A percentile compares a stretch with the other conserved stretches of the same genome.
phyloP scores from a whole-genome alignment of 2,113 vertebrate species.

The Hassar affinis region DNA sequence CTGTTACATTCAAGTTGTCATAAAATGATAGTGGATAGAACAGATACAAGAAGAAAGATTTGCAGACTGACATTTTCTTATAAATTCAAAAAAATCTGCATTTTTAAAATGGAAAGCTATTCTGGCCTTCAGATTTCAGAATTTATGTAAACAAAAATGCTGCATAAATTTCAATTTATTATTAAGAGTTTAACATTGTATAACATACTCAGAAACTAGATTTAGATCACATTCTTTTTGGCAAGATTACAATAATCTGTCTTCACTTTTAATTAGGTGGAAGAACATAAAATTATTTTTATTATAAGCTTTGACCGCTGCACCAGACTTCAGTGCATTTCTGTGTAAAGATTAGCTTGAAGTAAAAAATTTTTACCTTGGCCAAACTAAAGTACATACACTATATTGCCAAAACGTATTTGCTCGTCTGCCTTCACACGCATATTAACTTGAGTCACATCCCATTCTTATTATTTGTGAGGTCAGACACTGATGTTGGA shows the following conservation, averaged over 20 bases:
- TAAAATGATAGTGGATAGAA: neutral
- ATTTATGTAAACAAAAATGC: neutral
- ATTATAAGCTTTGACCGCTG: neutral
- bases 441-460: too few species aligned
- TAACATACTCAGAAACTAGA: neutral
- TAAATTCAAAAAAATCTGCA: neutral
- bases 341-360: neutral
- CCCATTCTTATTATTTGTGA: too few species aligned
- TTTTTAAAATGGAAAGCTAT: neutral
- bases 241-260: neutral
- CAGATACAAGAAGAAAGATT: neutral
- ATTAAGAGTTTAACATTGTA: neutral
- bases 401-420: too few species aligned
- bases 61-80: neutral
- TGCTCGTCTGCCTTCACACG: too few species aligned
- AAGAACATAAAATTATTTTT: neutral
- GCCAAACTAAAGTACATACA: too few species aligned
- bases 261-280: neutral
- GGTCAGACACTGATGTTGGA: too few species aligned
- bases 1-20: slow-evolving; percentile 9
- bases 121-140: neutral
- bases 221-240: neutral
- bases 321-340: neutral
- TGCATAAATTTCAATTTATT: neutral
- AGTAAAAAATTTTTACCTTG: neutral